Evolutionary conservation across 2,888 invertebrate genomes (phyloP).

Genomic region (Mythimna ferrago): DNA sequence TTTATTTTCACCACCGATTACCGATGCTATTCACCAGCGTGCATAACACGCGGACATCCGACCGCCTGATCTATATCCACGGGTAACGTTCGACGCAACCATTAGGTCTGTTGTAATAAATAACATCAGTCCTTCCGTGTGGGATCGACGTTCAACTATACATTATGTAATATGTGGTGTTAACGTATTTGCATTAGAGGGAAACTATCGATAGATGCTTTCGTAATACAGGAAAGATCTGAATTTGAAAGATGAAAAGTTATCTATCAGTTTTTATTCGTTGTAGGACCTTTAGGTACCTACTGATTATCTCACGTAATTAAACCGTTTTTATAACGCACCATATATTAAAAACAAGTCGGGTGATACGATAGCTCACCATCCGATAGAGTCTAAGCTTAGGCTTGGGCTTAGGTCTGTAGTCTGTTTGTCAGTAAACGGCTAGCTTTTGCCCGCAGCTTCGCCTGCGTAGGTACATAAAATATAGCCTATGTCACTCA

Average conservation of each 20-base stretch:
- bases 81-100: conserved; percentile 15
- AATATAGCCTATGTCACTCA: too few species aligned
- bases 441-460: too few species aligned
- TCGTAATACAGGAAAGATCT: neutral
- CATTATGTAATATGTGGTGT: neutral
- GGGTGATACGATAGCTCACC: too few species aligned
- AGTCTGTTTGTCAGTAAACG: too few species aligned
- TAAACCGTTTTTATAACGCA: too few species aligned
- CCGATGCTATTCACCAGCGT: conserved; percentile 8
- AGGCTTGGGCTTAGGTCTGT: too few species aligned
- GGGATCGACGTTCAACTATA: conserved; percentile 16
- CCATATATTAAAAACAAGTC: too few species aligned
- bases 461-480: too few species aligned
- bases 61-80: conserved; percentile 46
- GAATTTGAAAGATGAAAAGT: neutral
- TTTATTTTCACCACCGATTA: neutral
- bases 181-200: neutral
- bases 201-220: neutral
- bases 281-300: too few species aligned
- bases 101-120: conserved; percentile 35
- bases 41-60: conserved; percentile 54
- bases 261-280: too few species aligned
- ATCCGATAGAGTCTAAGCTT: too few species aligned
- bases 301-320: too few species aligned
- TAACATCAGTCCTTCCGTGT: conserved; percentile 35